Evolutionary conservation across 1,140 invertebrate species (phyloP), one percentile per base, ranked within the genome.

Genomic region (Papilio polyxenes): DNA sequence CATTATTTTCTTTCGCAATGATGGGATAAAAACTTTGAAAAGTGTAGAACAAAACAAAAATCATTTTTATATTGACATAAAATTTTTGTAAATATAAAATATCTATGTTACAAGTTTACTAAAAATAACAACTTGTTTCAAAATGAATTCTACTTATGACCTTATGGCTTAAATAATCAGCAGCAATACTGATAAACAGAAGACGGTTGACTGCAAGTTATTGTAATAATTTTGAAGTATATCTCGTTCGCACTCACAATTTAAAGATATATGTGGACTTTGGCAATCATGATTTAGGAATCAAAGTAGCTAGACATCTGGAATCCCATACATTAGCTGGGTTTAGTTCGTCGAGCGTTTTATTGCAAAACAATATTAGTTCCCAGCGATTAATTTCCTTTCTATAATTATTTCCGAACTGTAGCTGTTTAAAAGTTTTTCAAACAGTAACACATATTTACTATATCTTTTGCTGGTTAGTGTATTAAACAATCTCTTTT

Each of bases 121-220:
- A 59, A 5, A 59, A 59, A 20, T 17, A 20, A 8, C 17, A n/a
- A 8, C 7, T 59, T 20, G 5, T 72, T 72, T 53, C 23, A 49
- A 51, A 77, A 31, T 31, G 20, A 23, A 31, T 49, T 49, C 17
- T 53, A 56, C 53, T 31, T 53, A 56, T 77, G 48, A 77, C 75
- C 75, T 53, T 53, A 37, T 77, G 23, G 37, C 49, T 23, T 49
- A 77, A 77, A 77, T 53, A 53, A 20, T 56, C 53, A 10, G 48
- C 1, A 76, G 11, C 13, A 76, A 77, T 56, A 53, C 23, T 53
- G 75, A 77, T 77, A 53, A 77, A 23, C 3, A 49, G 13, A 77
- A 56, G 49, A 53, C 75, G 20, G n/a, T 53, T 31, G 23, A 31
- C 13, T 77, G 53, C 75, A 76, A 11, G 75, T 77, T 31, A 69